phyloP scores from a whole-genome alignment of 2,113 vertebrate genomes.

The Rhombomys opimus region DNA sequence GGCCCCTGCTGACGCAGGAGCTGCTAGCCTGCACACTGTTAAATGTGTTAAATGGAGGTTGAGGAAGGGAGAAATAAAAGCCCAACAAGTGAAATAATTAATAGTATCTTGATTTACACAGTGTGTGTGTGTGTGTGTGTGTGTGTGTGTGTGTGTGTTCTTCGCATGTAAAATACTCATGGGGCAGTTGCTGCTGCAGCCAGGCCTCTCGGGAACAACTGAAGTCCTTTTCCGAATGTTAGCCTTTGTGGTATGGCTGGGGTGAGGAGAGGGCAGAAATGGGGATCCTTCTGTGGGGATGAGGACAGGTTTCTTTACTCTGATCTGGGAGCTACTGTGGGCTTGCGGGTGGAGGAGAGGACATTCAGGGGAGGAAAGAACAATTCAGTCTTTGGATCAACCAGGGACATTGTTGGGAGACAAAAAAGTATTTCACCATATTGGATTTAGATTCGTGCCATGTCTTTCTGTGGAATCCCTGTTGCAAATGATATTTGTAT shows the following conservation, averaged over 20 bases:
- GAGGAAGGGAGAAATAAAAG: not conserved
- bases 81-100: not conserved
- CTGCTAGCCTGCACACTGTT: not conserved
- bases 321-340: not conserved
- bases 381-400: not conserved
- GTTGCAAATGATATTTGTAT: slow-evolving; percentile 24
- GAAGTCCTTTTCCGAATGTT: not conserved
- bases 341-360: not conserved
- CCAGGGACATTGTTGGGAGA: not conserved
- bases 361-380: not conserved
- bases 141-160: not conserved
- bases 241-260: not conserved
- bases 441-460: not conserved
- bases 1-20: not conserved
- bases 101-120: not conserved
- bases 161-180: not conserved
- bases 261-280: not conserved
- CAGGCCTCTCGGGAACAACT: not conserved
- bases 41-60: not conserved
- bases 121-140: not conserved
- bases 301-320: not conserved
- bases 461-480: not conserved
- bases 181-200: not conserved
- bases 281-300: not conserved
- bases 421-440: not conserved